These are phyloP conservation scores for Thera obeliscata DNA, from an alignment of 2,888 invertebrate species.

Conservation along the genomic window DNA sequence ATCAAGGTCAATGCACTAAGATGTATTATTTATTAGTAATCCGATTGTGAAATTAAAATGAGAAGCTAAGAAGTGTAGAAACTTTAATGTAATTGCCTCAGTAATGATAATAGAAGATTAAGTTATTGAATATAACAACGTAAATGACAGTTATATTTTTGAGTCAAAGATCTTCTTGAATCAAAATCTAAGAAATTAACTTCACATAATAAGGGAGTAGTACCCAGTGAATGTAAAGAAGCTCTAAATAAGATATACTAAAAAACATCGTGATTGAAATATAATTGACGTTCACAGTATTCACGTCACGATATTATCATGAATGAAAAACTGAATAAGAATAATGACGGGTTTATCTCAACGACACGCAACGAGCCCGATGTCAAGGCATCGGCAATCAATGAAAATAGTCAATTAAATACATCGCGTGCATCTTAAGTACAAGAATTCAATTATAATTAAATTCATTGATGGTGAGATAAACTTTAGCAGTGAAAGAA, in stretches of 20 bases:
- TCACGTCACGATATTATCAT: constrained; percentile 14
- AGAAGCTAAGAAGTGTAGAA: constrained; percentile 37
- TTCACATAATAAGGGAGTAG: constrained; percentile 31
- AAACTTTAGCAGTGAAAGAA: constrained; percentile 32
- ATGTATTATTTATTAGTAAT: constrained; percentile 48
- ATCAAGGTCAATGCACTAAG: constrained; percentile 53
- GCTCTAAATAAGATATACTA: not conserved
- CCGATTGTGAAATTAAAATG: constrained; percentile 46
- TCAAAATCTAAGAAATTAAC: constrained; percentile 41
- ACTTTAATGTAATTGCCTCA: constrained; percentile 50
- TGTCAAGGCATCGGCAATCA: constrained; percentile 61
- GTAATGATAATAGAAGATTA: constrained; percentile 50
- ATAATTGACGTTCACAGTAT: constrained; percentile 22
- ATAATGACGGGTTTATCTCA: constrained; percentile 35
- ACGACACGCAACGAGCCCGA: constrained; percentile 54
- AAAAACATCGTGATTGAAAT: constrained; percentile 12
- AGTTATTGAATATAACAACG: constrained; percentile 44
- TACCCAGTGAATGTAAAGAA: constrained; percentile 1
- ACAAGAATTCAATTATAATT: constrained; percentile 42
- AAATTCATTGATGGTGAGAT: constrained; percentile 47
- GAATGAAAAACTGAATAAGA: constrained; percentile 34
- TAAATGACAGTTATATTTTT: constrained; percentile 48
- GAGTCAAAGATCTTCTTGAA: constrained; percentile 20
- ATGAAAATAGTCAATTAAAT: constrained; percentile 68
- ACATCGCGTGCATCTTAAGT: constrained; percentile 35